Evolutionary conservation across 2,797 vertebrate genomes (phyloP).

Genomic region (Parauchenoglanis ngamensis): DNA sequence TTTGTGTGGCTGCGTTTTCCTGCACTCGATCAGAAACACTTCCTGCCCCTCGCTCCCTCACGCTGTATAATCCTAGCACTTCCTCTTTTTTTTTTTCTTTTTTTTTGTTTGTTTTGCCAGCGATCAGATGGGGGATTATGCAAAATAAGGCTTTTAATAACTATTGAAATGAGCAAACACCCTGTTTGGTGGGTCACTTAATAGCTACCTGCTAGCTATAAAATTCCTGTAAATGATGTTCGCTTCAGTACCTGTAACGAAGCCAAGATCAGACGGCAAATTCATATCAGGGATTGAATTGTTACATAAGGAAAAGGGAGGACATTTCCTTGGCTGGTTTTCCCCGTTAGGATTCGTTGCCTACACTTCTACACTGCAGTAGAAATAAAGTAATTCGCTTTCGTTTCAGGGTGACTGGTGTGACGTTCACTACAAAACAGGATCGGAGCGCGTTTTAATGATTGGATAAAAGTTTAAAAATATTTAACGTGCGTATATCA

Average conservation of each 20-base stretch:
- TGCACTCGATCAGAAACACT: constrained; percentile 26
- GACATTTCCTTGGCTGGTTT: neutral
- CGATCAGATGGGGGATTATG: neutral
- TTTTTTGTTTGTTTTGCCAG: neutral
- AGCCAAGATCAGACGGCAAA: neutral
- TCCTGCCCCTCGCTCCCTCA: constrained; percentile 35
- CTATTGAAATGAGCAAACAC: neutral
- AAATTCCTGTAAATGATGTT: neutral
- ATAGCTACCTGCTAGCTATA: neutral
- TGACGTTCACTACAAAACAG: neutral
- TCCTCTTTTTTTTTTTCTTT: neutral
- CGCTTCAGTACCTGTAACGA: neutral
- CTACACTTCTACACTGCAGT: neutral
- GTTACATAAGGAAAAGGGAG: neutral
- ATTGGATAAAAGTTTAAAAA: neutral
- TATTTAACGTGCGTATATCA: neutral
- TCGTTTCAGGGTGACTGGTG: neutral
- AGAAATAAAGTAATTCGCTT: neutral
- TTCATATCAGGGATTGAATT: neutral
- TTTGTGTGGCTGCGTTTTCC: constrained; percentile 41
- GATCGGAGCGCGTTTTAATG: neutral
- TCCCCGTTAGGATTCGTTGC: neutral
- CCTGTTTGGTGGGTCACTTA: neutral
- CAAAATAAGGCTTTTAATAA: neutral
- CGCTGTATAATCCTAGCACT: constrained; percentile 25